Conservation (phyloP, 2,888 invertebrate species). For the Caenorhabditis doughertyi region DNA sequence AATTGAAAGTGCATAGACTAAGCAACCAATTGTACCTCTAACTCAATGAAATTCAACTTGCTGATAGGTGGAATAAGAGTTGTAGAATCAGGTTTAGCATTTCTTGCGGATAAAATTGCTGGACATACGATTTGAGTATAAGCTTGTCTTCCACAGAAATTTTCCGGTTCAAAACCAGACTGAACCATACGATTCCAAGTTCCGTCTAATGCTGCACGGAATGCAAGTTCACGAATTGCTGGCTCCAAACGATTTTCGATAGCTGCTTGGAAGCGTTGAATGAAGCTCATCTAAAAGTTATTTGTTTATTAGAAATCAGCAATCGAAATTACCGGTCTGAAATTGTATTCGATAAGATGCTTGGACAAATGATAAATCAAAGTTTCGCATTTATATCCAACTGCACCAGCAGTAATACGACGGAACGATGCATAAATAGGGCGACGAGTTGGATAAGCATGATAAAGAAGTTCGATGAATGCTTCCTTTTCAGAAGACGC, state of each 20-base stretch:
- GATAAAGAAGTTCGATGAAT: constrained; percentile 72
- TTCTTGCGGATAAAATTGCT: constrained; percentile 62
- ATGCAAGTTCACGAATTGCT: constrained; percentile 61
- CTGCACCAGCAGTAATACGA: constrained; percentile 65
- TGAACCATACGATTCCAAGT: constrained; percentile 69
- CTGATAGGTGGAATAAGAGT: constrained; percentile 26
- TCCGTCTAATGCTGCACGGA: constrained; percentile 61
- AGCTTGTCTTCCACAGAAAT: constrained; percentile 63
- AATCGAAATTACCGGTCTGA: constrained; percentile 47
- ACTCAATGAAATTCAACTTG: constrained; percentile 45
- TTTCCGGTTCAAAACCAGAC: constrained; percentile 72
- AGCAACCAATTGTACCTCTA: constrained; percentile 7
- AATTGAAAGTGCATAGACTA: background rate
- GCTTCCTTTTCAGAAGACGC: constrained; percentile 51
- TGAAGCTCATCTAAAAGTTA: constrained; percentile 55
- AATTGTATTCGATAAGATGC: constrained; percentile 70
- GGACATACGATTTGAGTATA: constrained; percentile 74
- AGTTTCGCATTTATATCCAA: constrained; percentile 64
- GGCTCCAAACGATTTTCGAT: constrained; percentile 63
- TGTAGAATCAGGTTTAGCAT: constrained; percentile 42
- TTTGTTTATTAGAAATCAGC: background rate
- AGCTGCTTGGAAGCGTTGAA: constrained; percentile 55
- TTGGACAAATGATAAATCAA: constrained; percentile 63
- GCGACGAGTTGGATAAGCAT: constrained; percentile 73
- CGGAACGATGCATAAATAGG: constrained; percentile 71